These are phyloP conservation scores for Lissocephala sabroskyi DNA, from an alignment of 2,888 invertebrate genomes.

Conservation along the genomic window DNA sequence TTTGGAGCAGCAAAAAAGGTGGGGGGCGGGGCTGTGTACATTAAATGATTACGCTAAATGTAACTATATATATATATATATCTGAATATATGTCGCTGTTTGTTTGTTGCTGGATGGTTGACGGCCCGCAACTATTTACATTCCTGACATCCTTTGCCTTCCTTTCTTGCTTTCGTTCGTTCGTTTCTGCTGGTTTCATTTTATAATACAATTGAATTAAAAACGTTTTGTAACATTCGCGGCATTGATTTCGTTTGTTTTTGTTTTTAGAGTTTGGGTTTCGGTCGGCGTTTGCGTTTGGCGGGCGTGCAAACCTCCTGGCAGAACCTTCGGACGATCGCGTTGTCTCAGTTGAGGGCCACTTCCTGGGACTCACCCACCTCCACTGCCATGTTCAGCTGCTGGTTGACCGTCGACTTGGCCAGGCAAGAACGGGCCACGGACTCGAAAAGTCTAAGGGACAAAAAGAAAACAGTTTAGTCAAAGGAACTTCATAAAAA, in stretches of 20 bases:
- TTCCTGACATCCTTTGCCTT: slow-evolving; percentile 19
- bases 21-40: too few species aligned
- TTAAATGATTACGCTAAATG: slow-evolving; percentile 20
- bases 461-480: slow-evolving; percentile 2
- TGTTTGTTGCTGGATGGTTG: slow-evolving; percentile 3
- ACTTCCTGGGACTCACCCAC: slow-evolving; percentile 70
- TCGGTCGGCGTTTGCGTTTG: slow-evolving; percentile 16
- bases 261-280: slow-evolving; percentile 12
- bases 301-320: slow-evolving; percentile 29
- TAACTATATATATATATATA: slow-evolving; percentile 17
- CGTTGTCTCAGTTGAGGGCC: slow-evolving; percentile 53
- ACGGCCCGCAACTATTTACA: slow-evolving; percentile 58
- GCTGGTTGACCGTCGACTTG: slow-evolving; percentile 77
- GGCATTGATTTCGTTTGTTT: slow-evolving; percentile 14
- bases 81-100: slow-evolving; percentile 12
- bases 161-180: slow-evolving; percentile 23
- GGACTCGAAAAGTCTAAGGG: slow-evolving; percentile 89
- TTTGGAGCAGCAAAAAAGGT: too few species aligned
- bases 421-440: slow-evolving; percentile 97
- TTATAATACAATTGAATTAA: slow-evolving; percentile 13
- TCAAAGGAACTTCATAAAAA: too few species aligned
- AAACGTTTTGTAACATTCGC: slow-evolving; percentile 6
- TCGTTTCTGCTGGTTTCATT: slow-evolving; percentile 10
- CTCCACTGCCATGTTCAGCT: slow-evolving; percentile 68
- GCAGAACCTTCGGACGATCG: slow-evolving; percentile 30